Conservation (phyloP, 2,797 vertebrate genomes). For the Sebastes iracundus region DNA sequence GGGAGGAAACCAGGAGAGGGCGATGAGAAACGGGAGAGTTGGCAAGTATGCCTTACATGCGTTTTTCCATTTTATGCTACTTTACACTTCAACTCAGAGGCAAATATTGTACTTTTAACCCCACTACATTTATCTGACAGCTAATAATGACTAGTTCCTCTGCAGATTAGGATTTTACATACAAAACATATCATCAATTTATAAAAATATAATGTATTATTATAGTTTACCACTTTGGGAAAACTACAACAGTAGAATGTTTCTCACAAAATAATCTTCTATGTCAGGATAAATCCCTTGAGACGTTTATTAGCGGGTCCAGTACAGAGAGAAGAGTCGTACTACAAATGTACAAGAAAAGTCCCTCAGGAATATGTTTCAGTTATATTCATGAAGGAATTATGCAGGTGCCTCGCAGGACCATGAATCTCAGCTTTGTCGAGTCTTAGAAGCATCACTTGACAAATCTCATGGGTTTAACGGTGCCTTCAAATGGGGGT, state of each 20-base stretch:
- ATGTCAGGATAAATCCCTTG: background rate
- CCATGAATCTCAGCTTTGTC: background rate
- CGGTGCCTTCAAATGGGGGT: too few relatives aligned
- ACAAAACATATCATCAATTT: background rate
- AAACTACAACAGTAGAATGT: background rate
- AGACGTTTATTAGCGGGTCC: background rate
- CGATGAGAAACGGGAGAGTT: too few relatives aligned
- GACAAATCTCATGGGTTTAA: background rate
- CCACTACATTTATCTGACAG: background rate
- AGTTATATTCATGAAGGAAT: background rate
- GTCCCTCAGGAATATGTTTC: background rate
- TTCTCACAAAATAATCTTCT: background rate
- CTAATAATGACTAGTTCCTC: background rate
- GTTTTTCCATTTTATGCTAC: too few relatives aligned
- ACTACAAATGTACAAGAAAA: background rate
- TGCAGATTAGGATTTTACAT: background rate
- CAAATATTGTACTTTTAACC: background rate
- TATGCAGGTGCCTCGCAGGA: background rate
- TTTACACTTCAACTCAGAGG: background rate
- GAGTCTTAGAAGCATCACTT: background rate
- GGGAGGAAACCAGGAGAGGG: too few relatives aligned
- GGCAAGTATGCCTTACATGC: too few relatives aligned
- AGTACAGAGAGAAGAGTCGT: background rate
- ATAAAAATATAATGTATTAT: background rate
- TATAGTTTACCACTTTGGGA: background rate